Conservation (phyloP, 1,140 invertebrate species). For the Micrasema minimum region DNA sequence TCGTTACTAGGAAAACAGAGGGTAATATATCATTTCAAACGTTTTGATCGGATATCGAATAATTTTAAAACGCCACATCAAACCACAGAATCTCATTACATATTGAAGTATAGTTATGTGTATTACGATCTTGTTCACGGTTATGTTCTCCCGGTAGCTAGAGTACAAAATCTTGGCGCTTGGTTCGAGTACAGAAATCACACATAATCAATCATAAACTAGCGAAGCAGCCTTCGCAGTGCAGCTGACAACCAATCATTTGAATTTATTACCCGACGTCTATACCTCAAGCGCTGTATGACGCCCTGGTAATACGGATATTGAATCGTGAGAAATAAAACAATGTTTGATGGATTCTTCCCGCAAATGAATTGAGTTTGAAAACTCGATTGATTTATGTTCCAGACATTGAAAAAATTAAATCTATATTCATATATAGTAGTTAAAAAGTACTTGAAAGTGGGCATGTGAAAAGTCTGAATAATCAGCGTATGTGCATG, state of each 20-base stretch:
- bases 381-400: too few species aligned
- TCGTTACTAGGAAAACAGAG: too few species aligned
- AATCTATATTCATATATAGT: too few species aligned
- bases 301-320: conserved; percentile 21
- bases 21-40: too few species aligned
- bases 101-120: too few species aligned
- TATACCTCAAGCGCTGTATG: conserved; percentile 30
- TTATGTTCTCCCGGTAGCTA: conserved; percentile 4
- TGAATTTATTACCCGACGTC: conserved; percentile 34
- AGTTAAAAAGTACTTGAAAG: too few species aligned
- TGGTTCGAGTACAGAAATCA: conserved; percentile 14
- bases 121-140: conserved; percentile 12
- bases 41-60: conserved; percentile 3
- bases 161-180: conserved; percentile 21
- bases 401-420: too few species aligned
- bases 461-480: too few species aligned
- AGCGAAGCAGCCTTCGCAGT: conserved; percentile 22
- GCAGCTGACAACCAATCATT: conserved; percentile 40
- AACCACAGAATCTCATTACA: conserved; percentile 27
- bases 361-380: background rate
- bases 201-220: conserved; percentile 37
- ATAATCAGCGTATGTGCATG: too few species aligned
- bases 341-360: conserved; percentile 25
- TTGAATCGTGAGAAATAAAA: conserved; percentile 31
- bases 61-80: conserved; percentile 22